Evolutionary conservation across 2,797 vertebrate species (phyloP).

Genomic region (Manis javanica): DNA sequence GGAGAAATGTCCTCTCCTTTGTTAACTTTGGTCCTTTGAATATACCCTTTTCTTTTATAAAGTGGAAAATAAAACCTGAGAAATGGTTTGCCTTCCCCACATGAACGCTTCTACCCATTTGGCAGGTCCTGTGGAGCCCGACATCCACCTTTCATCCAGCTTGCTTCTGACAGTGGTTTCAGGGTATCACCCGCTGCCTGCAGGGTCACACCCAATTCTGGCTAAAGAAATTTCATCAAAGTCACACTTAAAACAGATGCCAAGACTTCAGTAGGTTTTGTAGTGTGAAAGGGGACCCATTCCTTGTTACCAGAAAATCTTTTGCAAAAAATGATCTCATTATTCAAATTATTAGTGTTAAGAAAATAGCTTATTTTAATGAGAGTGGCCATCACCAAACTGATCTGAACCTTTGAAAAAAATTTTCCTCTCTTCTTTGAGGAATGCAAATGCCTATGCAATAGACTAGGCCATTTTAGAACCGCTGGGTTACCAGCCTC

Average conservation of each 20-base stretch:
- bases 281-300: constrained; percentile 62
- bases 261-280: constrained; percentile 50
- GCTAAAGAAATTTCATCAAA: constrained; percentile 62
- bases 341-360: constrained; percentile 61
- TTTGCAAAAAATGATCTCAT: constrained; percentile 64
- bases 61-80: constrained; percentile 70
- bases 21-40: constrained; percentile 69
- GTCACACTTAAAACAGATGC: constrained; percentile 52
- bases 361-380: constrained; percentile 57
- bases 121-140: constrained; percentile 44
- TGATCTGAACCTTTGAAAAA: constrained; percentile 33
- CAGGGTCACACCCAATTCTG: constrained; percentile 26
- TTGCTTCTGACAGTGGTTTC: constrained; percentile 68
- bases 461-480: constrained; percentile 20
- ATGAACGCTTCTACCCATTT: neutral
- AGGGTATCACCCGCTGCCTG: constrained; percentile 75
- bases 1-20: constrained; percentile 70
- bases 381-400: constrained; percentile 37
- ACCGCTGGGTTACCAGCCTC: neutral
- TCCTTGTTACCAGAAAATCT: constrained; percentile 70
- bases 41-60: constrained; percentile 61
- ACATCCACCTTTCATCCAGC: constrained; percentile 41
- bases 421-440: neutral
- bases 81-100: constrained; percentile 56
- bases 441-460: constrained; percentile 2